These are phyloP conservation scores for Psittacus erithacus DNA, from an alignment of 2,113 vertebrate species.

Conservation along the genomic window DNA sequence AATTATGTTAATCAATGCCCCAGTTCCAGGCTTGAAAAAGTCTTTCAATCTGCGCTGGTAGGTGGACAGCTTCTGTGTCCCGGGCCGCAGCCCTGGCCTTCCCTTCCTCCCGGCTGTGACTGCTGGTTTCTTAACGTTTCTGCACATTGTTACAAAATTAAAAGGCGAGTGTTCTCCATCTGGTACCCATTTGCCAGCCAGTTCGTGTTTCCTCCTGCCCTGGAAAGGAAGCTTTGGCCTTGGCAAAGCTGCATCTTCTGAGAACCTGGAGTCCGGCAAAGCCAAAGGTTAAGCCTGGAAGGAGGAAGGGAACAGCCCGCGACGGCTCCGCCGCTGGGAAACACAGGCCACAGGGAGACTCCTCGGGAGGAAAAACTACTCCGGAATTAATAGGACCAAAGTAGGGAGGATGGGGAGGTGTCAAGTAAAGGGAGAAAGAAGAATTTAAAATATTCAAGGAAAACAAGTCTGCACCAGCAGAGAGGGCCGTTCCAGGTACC, in stretches of 20 bases:
- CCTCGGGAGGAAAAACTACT: neutral
- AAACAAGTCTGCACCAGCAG: neutral
- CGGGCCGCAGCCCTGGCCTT: neutral
- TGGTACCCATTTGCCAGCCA: conserved; percentile 69
- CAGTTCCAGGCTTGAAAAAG: neutral
- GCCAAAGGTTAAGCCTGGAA: conserved; percentile 41
- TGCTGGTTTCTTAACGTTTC: neutral
- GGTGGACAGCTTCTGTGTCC: neutral
- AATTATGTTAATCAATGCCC: neutral
- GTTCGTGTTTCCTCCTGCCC: conserved; percentile 38
- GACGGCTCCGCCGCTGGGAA: neutral
- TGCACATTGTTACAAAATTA: neutral
- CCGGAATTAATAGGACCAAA: neutral
- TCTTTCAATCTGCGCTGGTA: neutral
- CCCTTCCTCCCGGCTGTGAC: neutral
- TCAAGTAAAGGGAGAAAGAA: neutral
- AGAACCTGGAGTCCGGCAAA: neutral
- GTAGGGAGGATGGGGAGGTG: neutral
- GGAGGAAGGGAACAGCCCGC: neutral
- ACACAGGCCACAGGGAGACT: neutral
- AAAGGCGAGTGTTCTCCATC: conserved; percentile 42
- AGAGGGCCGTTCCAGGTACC: neutral
- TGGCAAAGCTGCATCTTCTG: conserved; percentile 1
- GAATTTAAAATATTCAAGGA: neutral
- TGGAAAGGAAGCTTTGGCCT: conserved; percentile 26